Percentiles rank a stretch among this genome's conserved stretches.
phyloP scores from a whole-genome alignment of 1,140 invertebrate genomes.

The Polypedilum pembai region DNA sequence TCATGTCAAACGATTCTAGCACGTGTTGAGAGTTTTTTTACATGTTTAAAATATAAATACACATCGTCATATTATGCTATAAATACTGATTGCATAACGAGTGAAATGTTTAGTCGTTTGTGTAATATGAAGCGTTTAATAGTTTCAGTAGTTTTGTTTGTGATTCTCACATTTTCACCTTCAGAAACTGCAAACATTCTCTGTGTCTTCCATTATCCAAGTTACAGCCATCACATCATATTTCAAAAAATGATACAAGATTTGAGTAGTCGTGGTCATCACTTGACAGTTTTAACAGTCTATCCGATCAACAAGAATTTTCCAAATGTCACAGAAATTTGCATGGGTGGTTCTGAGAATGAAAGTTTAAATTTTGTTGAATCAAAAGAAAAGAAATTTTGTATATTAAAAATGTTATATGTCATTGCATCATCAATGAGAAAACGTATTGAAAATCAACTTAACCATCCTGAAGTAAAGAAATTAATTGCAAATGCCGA shows the following conservation, averaged over 20 bases:
- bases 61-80: too few relatives aligned
- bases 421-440: neutral
- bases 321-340: neutral
- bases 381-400: neutral
- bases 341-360: neutral
- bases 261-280: neutral
- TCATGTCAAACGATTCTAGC: too few relatives aligned
- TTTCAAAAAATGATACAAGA: neutral
- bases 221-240: constrained; percentile 51
- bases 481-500: neutral
- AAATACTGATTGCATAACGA: too few relatives aligned
- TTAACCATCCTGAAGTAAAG: neutral
- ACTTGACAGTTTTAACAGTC: neutral
- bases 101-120: too few relatives aligned
- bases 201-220: constrained; percentile 44
- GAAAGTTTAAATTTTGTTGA: neutral
- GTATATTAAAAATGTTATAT: neutral
- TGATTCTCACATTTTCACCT: too few relatives aligned
- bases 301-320: neutral
- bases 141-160: too few relatives aligned
- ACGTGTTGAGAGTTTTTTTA: too few relatives aligned
- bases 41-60: too few relatives aligned
- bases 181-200: constrained; percentile 44
- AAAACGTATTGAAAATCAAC: neutral
- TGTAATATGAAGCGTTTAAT: too few relatives aligned